Evolutionary conservation across 1,140 invertebrate species (phyloP), one percentile per base, ranked within the genome.

Genomic region (Spodoptera frugiperda): DNA sequence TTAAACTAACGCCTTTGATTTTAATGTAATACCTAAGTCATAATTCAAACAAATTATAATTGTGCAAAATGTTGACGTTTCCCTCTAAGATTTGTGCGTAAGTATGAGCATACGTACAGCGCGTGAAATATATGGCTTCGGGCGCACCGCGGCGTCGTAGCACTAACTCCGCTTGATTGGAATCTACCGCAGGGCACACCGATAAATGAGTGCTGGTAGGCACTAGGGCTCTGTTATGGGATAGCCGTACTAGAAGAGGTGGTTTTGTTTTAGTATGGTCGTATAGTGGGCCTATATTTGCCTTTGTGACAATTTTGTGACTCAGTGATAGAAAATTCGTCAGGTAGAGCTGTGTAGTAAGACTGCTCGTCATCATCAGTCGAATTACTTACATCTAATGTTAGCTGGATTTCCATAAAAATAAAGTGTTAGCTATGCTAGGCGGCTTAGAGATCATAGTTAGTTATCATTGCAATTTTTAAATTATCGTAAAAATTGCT

Each of bases 91-190:
- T 82, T 84, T 79, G 83, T 82, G 83, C 75, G 79, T 81, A 81
- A 83, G 78, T 77, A 77, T 80, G 77, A 78, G 80, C 79, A 65
- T 78, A 70, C 53, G 33, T 39, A 74, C 25, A 9, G 71, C 67
- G 75, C 82, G 68, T 63, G 68, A 76, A 79, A 84, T 82, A 81
- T 82, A 84, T 65, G 74, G 71, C 74, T 73, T 30, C 46, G 73
- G 51, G 76, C 74, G 70, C 11, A 75, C 53, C 44, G 70, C 68
- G 59, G 68, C 75, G 73, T 79, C 63, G 63, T 59, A 51, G 71
- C 77, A 77, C 76, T 81, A 83, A 84, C 82, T 82, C 78, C 79
- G 57, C 83, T 85, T 88, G 89, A 90, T 90, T 87, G 87, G 89
- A 86, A 90, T 90, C 89, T 89, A 87, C 87, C 81, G 81, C 84